phyloP scores from a whole-genome alignment of 2,888 invertebrate genomes.

The Chrysolina haemoptera region DNA sequence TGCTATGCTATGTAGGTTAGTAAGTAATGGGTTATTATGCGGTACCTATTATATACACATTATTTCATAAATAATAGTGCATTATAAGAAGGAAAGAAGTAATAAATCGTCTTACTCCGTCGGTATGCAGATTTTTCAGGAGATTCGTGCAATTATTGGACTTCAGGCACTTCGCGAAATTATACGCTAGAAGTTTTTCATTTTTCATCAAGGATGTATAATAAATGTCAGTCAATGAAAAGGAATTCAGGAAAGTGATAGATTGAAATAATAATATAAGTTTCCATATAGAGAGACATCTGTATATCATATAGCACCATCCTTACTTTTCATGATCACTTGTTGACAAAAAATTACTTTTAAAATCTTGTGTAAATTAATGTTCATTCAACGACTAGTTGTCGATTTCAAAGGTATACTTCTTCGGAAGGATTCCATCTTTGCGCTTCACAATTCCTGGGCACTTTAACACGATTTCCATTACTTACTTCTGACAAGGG shows the following conservation, averaged over 20 bases:
- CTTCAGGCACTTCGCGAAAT: conserved; percentile 2
- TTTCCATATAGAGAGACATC: too few relatives aligned
- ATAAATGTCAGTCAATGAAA: too few relatives aligned
- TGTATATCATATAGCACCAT: not conserved
- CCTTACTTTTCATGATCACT: not conserved
- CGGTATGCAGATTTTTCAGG: conserved; percentile 34
- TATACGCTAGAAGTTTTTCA: not conserved
- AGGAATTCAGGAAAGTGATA: not conserved
- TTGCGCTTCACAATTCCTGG: too few relatives aligned
- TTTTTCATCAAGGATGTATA: too few relatives aligned
- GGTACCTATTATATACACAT: conserved; percentile 37
- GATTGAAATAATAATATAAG: too few relatives aligned
- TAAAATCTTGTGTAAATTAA: too few relatives aligned
- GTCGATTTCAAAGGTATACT: too few relatives aligned
- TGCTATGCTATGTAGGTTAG: conserved; percentile 42
- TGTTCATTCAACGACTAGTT: too few relatives aligned
- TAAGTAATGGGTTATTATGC: conserved; percentile 44
- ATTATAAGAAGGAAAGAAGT: conserved; percentile 30
- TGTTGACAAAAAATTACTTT: too few relatives aligned
- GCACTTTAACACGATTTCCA: too few relatives aligned
- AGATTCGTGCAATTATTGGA: conserved; percentile 14
- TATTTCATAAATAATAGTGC: conserved; percentile 40
- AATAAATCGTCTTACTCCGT: conserved; percentile 33
- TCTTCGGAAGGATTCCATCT: too few relatives aligned
- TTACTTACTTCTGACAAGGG: too few relatives aligned